Base-by-base conservation (phyloP, 2,888 invertebrate species). In the Cenopis cana region DNA sequence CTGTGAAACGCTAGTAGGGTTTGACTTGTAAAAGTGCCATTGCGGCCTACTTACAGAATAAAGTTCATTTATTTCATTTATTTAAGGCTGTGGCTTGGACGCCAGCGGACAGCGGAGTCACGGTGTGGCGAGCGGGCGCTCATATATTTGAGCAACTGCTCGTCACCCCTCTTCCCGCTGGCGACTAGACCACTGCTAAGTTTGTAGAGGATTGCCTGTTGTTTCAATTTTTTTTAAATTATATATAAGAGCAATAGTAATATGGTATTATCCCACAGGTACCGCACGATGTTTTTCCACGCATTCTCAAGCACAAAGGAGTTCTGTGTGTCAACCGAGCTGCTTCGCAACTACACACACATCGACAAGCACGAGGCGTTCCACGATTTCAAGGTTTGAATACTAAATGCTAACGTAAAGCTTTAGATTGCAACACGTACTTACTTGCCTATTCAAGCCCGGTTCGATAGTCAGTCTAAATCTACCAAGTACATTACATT, bases 271-370 rank as follows among this genome's bases (percentile, higher is more conserved):
- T 73, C 69, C 90, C 89, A 73, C 83, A 95, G 95, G 69, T 94
- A 92, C 75, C 95, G 96, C 74, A 96, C 95, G 24, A 93, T 97
- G 77, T 97, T 96, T 87, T 97, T 97, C 95, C 97, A 97, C 85
- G 95, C 97, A 0, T 93, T 97, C 87, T 96, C 97, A 41, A 96
- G 97, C 78, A 96, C 96, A 61, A 95, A 96, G 76, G 97, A 97
- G 87, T 97, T 97, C 85, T 95, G 95, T 69, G 97, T 97, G 8
- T 95, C 96, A 11, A 97, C 96, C 14, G 94, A 94, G 76, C 93
- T 97, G 56, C 89, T 97, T 50, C 95, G 95, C 82, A 97, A 97
- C 83, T 95, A 96, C 86, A 95, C 95, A 24, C 89, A 95, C 76
- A 95, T 96, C n/a, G 94, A 95, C 73, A 95, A 95, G 78, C 90